Evolutionary conservation across 2,797 vertebrate genomes (phyloP), one percentile per base, ranked within the genome.

Genomic region (Fistularia commersonii): DNA sequence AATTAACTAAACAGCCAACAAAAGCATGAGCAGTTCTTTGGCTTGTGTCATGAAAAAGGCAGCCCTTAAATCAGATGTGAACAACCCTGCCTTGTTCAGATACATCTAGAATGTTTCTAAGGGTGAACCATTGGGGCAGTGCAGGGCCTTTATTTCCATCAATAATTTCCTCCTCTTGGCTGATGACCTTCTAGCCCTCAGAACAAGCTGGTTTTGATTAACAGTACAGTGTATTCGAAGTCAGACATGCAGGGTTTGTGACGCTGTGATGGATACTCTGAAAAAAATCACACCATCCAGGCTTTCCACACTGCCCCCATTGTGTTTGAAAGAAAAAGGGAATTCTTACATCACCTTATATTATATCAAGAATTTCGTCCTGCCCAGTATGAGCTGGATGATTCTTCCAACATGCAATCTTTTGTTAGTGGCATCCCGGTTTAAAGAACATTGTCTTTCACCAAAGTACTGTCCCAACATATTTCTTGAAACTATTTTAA

Each of bases 131-230:
- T 63, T 41, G 64, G 66, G 60, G 64, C 56, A 45, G 68, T 45
- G 54, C 78, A 60, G 74, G 72, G 81, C 81, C 82, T 81, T 80
- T 66, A 71, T 84, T 87, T 83, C 86, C 85, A 87, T 80, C 72
- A 56, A 74, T 82, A 67, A 80, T 80, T 80, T 85, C 81, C 75
- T 76, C 76, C 64, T 42, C 54, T 43, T 45, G 69, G 74, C 61
- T 58, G 82, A 86, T 87, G 84, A 87, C 86, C 84, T 78, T 41
- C 14, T 62, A 75, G 72, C 60, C 80, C 80, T 51, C 49, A 37
- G 51, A 61, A 14, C 64, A 2, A 70, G 81, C 91, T 78, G 87
- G 80, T 92, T 88, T 79, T 90, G 89, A 93, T 93, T 87, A 93
- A 90, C 91, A 84, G 87, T 38, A 87, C 89, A 87, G 89, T 82